Percentiles rank a stretch among this genome's conserved stretches.
phyloP scores from a whole-genome alignment of 2,113 vertebrate species.

The Oncorhynchus nerka region DNA sequence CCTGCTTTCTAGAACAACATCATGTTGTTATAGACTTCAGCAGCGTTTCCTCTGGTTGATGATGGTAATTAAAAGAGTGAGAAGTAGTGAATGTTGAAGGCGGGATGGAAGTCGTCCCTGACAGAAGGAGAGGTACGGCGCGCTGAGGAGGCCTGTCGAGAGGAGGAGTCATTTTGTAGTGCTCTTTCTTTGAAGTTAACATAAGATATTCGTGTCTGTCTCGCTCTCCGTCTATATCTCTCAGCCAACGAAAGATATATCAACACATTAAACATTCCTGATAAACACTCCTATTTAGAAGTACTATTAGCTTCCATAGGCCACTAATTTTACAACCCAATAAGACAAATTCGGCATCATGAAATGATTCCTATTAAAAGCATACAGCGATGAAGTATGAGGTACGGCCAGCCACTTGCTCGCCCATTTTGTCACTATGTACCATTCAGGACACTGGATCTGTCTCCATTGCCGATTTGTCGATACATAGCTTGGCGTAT shows the following conservation, averaged over 20 bases:
- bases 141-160: not conserved
- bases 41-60: constrained; percentile 6
- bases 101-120: not conserved
- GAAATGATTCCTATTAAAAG: constrained; percentile 9
- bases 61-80: constrained; percentile 33
- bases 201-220: no score
- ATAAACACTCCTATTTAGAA: no score
- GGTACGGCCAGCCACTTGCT: no score
- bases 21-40: constrained; percentile 15
- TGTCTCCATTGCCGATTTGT: no score
- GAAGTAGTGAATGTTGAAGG: constrained; percentile 27
- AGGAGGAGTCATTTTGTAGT: not conserved
- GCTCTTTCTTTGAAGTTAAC: no score
- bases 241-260: no score
- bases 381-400: not conserved
- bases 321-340: constrained; percentile 18
- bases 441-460: no score
- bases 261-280: no score
- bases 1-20: constrained; percentile 6
- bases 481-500: no score
- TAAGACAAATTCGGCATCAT: not conserved
- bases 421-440: no score
- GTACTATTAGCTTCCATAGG: not conserved
- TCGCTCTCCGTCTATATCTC: no score
- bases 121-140: not conserved